Evolutionary conservation across 2,113 vertebrate genomes (phyloP).

Genomic region (Micromys minutus): DNA sequence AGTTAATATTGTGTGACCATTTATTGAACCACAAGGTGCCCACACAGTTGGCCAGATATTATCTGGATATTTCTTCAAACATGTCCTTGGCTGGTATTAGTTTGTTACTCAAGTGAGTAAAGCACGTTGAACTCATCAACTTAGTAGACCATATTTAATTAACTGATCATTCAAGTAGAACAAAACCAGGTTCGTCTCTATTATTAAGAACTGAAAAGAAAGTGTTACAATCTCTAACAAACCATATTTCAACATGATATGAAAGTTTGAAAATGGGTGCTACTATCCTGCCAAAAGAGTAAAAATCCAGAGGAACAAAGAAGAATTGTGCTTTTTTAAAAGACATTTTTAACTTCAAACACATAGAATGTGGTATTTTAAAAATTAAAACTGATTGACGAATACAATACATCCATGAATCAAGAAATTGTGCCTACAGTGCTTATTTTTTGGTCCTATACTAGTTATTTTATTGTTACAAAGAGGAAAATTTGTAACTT

Average conservation of each 20-base stretch:
- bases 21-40: background rate
- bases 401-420: background rate
- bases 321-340: background rate
- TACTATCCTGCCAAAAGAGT: background rate
- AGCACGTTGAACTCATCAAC: background rate
- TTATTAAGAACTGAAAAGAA: background rate
- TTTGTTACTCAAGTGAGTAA: background rate
- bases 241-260: background rate
- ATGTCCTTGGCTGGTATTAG: background rate
- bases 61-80: background rate
- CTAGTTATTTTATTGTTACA: background rate
- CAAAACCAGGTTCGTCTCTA: background rate
- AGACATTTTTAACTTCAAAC: background rate
- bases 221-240: background rate
- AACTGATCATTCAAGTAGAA: background rate
- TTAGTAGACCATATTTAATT: background rate
- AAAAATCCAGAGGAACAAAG: background rate
- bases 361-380: background rate
- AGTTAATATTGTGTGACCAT: background rate
- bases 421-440: background rate
- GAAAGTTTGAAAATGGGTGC: background rate
- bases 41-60: background rate
- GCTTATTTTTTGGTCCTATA: background rate
- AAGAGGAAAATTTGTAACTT: background rate
- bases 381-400: background rate